A percentile compares a stretch with the other conserved stretches of the same genome.
These are phyloP conservation scores for Peromyscus attwateri DNA, from an alignment of 2,797 vertebrate species.

Conservation along the genomic window DNA sequence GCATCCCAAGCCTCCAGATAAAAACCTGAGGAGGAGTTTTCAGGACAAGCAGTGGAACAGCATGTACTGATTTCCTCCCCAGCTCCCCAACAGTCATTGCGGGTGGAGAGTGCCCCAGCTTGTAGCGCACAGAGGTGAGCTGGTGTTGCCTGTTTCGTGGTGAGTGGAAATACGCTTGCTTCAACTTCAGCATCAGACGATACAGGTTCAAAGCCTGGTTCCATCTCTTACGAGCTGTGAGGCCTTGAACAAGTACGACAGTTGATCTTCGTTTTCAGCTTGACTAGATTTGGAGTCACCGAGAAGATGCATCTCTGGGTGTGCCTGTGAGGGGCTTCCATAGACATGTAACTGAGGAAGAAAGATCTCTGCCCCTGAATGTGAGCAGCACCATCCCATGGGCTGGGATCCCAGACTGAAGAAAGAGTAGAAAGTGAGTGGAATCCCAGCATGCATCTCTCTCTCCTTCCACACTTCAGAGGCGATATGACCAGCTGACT, in stretches of 20 bases:
- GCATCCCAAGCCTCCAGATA: not conserved
- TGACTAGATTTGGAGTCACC: not conserved
- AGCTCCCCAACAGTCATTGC: accelerated
- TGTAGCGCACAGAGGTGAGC: not conserved
- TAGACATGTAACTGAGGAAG: not conserved
- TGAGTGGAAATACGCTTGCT: not conserved
- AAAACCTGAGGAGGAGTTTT: not conserved
- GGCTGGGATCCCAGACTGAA: not conserved
- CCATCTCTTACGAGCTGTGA: not conserved
- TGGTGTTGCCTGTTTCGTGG: not conserved
- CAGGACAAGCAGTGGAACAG: not conserved
- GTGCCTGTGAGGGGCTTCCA: not conserved
- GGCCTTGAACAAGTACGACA: not conserved
- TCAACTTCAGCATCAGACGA: not conserved
- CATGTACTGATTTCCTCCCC: not conserved
- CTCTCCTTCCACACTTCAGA: not conserved
- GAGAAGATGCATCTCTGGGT: not conserved
- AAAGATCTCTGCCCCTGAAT: not conserved
- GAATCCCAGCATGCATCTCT: not conserved
- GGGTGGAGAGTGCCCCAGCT: not conserved
- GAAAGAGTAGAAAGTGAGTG: not conserved
- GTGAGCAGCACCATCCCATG: too few species aligned
- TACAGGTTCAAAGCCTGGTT: not conserved
- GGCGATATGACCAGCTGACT: not conserved
- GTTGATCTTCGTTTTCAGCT: not conserved